Evolutionary conservation across 2,113 vertebrate genomes (phyloP).

Genomic region (Genyomyrus donnyi): DNA sequence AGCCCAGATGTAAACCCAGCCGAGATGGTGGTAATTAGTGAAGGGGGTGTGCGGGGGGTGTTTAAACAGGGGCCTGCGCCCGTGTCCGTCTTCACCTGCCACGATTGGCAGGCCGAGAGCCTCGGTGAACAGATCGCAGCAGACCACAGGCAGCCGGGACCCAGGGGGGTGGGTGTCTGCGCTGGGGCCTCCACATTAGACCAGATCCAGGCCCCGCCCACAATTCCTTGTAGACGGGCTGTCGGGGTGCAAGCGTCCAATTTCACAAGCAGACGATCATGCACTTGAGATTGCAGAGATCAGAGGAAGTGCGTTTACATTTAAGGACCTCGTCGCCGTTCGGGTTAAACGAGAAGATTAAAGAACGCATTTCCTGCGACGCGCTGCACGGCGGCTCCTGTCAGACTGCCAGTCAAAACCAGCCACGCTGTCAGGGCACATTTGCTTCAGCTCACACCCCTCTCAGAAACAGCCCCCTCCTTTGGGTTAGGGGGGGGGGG

Average conservation of each 20-base stretch:
- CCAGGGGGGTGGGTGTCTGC: not conserved
- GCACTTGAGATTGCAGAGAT: not conserved
- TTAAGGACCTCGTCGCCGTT: conserved; percentile 44
- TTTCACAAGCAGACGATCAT: not conserved
- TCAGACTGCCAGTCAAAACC: conserved; percentile 58
- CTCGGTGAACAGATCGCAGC: not conserved
- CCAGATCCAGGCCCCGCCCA: not conserved
- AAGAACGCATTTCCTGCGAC: conserved; percentile 56
- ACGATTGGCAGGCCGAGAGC: conserved; percentile 14
- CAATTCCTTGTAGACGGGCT: not conserved
- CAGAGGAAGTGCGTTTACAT: conserved; percentile 33
- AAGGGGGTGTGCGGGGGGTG: conserved; percentile 31
- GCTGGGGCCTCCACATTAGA: not conserved
- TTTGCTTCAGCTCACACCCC: conserved; percentile 7
- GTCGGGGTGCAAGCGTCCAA: conserved; percentile 26
- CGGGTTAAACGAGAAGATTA: not conserved
- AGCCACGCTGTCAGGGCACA: conserved; percentile 35
- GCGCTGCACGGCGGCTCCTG: conserved; percentile 45
- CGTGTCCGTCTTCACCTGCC: conserved; percentile 37
- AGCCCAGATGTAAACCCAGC: conserved; percentile 35
- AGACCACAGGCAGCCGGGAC: not conserved
- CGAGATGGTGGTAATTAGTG: conserved; percentile 46
- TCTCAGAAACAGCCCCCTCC: not conserved
- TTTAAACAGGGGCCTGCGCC: not conserved
- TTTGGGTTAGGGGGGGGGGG: not conserved